phyloP scores from a whole-genome alignment of 1,140 invertebrate genomes.

The Platyscapa corneri region DNA sequence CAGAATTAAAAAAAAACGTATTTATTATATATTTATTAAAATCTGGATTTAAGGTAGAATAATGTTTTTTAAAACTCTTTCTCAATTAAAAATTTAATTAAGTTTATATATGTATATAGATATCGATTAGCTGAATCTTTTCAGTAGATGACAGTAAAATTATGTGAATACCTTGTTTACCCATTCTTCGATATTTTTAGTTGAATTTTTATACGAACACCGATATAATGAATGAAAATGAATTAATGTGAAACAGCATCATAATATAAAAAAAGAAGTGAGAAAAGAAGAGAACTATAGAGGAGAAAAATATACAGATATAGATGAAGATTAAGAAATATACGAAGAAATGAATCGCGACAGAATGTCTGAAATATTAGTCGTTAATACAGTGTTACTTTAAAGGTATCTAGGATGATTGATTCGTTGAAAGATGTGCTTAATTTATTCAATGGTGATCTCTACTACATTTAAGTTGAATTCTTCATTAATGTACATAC shows the following conservation, averaged over 20 bases:
- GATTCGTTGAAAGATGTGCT: constrained; percentile 61
- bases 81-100: too few relatives aligned
- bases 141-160: background rate
- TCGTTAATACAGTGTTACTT: constrained; percentile 28
- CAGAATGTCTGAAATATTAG: constrained; percentile 27
- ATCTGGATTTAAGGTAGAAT: too few relatives aligned
- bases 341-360: constrained; percentile 34
- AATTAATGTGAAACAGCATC: background rate
- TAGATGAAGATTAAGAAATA: constrained; percentile 34
- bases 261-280: background rate
- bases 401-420: constrained; percentile 55
- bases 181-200: constrained; percentile 11
- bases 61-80: too few relatives aligned
- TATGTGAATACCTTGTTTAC: background rate
- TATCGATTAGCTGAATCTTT: background rate
- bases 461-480: constrained; percentile 55
- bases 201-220: constrained; percentile 10
- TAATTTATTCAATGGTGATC: constrained; percentile 59
- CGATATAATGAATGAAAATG: background rate
- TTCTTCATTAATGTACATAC: constrained; percentile 23
- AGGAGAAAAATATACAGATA: constrained; percentile 1
- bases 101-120: too few relatives aligned
- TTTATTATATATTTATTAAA: too few relatives aligned
- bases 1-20: too few relatives aligned
- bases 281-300: background rate